Evolutionary conservation across 2,888 invertebrate species (phyloP), one percentile per base, ranked within the genome.

Genomic region (Enchytraeus crypticus): DNA sequence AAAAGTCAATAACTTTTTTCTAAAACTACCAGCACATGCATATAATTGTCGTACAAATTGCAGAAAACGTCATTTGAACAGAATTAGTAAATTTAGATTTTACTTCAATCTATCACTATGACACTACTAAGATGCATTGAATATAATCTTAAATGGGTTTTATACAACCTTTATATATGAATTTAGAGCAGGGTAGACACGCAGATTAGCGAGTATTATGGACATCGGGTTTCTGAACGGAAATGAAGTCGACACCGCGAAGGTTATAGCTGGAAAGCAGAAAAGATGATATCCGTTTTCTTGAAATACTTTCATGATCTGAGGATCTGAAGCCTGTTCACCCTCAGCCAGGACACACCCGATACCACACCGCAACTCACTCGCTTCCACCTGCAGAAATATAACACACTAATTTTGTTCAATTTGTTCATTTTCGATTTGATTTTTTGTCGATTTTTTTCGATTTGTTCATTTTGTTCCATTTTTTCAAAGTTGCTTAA

Each of bases 171-270:
- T 67, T 34, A 81, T 73, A 69, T 80, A 81, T n/a, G 68, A 69
- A 1, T 63, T 60, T 30, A 82, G 67, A 45, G 70, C 69, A 30
- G 81, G 81, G 65, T 81, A 81, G 32, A 81, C 81, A 66, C 77
- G 76, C 60, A 71, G 72, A 3, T 79, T 71, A 32, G 78, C 81
- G 59, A 82, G 72, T 58, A 79, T 71, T 38, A 81, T 75, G 18
- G 81, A 82, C 30, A 82, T 59, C 4, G 75, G 73, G 57, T 75
- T 78, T 38, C 70, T 72, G 65, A 74, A 79, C 18, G 81, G 81
- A 68, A 81, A 81, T 27, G 70, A 70, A 14, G 79, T 74, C 58
- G 72, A 73, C 14, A 81, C 80, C 47, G 76, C 79, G 68, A 79
- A 73, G 51, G 74, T 73, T 23, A 81, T 78, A 53, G 70, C 69